Base-by-base conservation (phyloP, 2,888 invertebrate genomes). In the Hoplodrina ambigua region DNA sequence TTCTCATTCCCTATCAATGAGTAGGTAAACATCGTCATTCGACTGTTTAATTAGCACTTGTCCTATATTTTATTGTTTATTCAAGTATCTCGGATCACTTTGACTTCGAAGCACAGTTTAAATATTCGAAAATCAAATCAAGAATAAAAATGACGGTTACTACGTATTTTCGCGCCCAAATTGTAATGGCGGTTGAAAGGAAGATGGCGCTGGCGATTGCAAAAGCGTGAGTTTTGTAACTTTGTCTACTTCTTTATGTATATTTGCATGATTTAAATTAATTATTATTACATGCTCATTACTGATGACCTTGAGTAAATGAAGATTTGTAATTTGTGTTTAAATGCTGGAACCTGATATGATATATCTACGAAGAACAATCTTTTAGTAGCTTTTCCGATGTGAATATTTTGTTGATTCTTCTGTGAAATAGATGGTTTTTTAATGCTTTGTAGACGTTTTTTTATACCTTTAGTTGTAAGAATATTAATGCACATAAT, bases 21-120 rank as follows among this genome's bases (percentile, higher is more conserved):
- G 65, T 67, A 61, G 65, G 68, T 78, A 78, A 83, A 80, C 66
- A 80, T 72, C 54, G 69, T 75, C 70, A 71, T 74, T 83, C 55
- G 61, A 75, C 72, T 78, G 65, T 82, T 75, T 80, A 82, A 80
- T 82, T 80, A 84, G 80, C 71, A 82, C 80, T 82, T 76, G 84
- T 57, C 66, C 80, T 75, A 82, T 70, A 76, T 82, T 78, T 52
- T 52, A 69, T 62, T 82, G 69, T 78, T 80, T 72, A 82, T 70
- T 65, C 17, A 64, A 41, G 66, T 75, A 81, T 83, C 73, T 72
- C 33, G 68, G 59, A 66, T 53, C 41, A 58, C 50, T 65, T 66
- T 55, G 62, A 69, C n/a, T 62, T 49, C 30, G 25, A 44, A 33
- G 20, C 50, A n/a, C 19, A 60, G 57, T 25, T 61, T 52, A 50